These are phyloP conservation scores for Cyprinodon tularosa DNA, from an alignment of 2,113 vertebrate species.

Conservation along the genomic window DNA sequence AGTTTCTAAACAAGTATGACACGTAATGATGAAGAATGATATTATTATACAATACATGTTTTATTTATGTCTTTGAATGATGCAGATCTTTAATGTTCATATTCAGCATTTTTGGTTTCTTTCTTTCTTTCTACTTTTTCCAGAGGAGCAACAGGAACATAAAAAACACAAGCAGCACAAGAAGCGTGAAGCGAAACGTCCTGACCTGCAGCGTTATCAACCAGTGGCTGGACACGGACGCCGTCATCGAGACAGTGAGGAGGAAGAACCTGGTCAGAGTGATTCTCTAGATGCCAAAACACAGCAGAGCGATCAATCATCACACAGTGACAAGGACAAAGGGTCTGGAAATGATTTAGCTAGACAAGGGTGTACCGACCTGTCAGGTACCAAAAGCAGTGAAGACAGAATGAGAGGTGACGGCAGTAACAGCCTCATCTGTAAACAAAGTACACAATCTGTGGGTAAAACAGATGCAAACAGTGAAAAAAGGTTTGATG, in stretches of 20 bases:
- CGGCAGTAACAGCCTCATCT: constrained; percentile 40
- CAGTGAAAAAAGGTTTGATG: constrained; percentile 29
- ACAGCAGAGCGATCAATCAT: constrained; percentile 18
- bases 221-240: constrained; percentile 82
- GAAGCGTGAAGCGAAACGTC: constrained; percentile 82
- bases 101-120: not conserved
- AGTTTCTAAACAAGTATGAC: too few relatives aligned
- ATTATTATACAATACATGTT: too few relatives aligned
- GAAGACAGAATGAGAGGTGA: constrained; percentile 49
- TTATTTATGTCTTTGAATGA: not conserved
- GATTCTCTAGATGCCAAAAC: constrained; percentile 20
- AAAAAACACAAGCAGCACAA: constrained; percentile 73
- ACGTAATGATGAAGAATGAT: too few relatives aligned
- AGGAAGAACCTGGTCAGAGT: constrained; percentile 57
- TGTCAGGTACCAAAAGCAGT: not conserved
- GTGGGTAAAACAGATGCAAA: constrained; percentile 32
- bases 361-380: constrained; percentile 18
- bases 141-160: constrained; percentile 69
- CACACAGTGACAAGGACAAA: constrained; percentile 24
- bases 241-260: constrained; percentile 64
- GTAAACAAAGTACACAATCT: constrained; percentile 18
- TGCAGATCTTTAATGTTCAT: not conserved
- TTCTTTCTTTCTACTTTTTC: constrained; percentile 1
- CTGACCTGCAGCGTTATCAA: constrained; percentile 90
- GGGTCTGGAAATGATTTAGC: constrained; percentile 21